Conservation (phyloP, 1,140 invertebrate genomes). For the Rhysida immarginata region DNA sequence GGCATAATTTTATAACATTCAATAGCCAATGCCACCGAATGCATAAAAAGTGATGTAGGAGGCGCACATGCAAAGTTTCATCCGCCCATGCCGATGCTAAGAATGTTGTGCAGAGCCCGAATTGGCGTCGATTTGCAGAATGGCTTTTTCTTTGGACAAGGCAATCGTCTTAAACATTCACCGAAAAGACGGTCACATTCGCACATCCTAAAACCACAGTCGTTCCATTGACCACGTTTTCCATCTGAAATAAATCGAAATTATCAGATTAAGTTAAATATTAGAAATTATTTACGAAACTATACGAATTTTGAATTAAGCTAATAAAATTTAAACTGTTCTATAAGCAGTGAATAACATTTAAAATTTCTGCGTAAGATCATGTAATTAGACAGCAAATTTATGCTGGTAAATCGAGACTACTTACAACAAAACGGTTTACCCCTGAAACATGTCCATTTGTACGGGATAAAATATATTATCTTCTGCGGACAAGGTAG, state of each 20-base stretch:
- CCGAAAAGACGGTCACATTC: conserved; percentile 69
- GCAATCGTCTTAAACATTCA: conserved; percentile 54
- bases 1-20: too few species aligned
- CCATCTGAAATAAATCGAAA: too few species aligned
- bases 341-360: too few species aligned
- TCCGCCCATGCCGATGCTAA: conserved; percentile 25
- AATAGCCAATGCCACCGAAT: too few species aligned
- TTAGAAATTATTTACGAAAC: too few species aligned
- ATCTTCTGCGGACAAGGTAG: conserved; percentile 52
- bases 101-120: conserved; percentile 52
- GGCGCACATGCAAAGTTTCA: background rate
- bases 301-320: too few species aligned
- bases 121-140: conserved; percentile 34
- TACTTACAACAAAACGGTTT: conserved; percentile 55
- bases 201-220: conserved; percentile 59
- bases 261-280: too few species aligned
- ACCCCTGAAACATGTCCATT: conserved; percentile 65
- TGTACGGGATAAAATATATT: conserved; percentile 73
- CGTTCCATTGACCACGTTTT: background rate
- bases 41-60: too few species aligned
- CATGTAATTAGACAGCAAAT: too few species aligned
- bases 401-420: too few species aligned
- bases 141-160: conserved; percentile 50
- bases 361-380: too few species aligned
- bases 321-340: background rate